A percentile compares a stretch with the other conserved stretches of the same genome.
Evolutionary conservation across 2,797 vertebrate species (phyloP).

Genomic region (Nannoperca australis): DNA sequence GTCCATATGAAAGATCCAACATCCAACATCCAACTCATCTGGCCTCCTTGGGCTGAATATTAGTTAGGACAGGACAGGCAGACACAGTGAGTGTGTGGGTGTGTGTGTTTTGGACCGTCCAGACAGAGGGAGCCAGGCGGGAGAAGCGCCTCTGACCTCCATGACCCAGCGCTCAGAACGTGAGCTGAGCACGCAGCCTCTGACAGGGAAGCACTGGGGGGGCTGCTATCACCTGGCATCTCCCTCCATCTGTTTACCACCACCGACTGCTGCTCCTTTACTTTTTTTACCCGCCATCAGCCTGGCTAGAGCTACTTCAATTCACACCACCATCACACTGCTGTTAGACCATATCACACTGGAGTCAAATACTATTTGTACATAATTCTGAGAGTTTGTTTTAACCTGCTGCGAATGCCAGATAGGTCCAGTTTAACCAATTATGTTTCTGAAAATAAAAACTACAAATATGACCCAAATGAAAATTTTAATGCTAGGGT

Average conservation of each 20-base stretch:
- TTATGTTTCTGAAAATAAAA: background rate
- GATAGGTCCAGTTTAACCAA: background rate
- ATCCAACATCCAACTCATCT: constrained; percentile 73
- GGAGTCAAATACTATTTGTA: constrained; percentile 24
- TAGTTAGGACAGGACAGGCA: constrained; percentile 54
- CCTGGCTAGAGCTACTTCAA: constrained; percentile 31
- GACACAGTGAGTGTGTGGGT: background rate
- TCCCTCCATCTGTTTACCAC: constrained; percentile 87
- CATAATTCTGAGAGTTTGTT: background rate
- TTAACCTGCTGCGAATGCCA: background rate
- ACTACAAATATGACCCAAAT: background rate
- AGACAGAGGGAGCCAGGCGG: constrained; percentile 80
- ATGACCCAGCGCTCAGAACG: constrained; percentile 77
- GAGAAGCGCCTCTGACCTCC: constrained; percentile 91
- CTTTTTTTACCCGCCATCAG: constrained; percentile 49
- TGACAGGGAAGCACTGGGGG: constrained; percentile 87
- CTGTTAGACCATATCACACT: constrained; percentile 21
- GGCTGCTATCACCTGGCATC: constrained; percentile 84
- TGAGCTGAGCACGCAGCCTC: constrained; percentile 81
- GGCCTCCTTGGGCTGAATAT: constrained; percentile 56
- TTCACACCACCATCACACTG: constrained; percentile 37
- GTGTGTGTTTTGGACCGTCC: constrained; percentile 25
- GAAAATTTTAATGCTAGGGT: background rate
- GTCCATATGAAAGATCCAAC: constrained; percentile 76
- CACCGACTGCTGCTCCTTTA: constrained; percentile 47